Conservation (phyloP, 2,113 vertebrate genomes). For the Philantomba maxwellii region DNA sequence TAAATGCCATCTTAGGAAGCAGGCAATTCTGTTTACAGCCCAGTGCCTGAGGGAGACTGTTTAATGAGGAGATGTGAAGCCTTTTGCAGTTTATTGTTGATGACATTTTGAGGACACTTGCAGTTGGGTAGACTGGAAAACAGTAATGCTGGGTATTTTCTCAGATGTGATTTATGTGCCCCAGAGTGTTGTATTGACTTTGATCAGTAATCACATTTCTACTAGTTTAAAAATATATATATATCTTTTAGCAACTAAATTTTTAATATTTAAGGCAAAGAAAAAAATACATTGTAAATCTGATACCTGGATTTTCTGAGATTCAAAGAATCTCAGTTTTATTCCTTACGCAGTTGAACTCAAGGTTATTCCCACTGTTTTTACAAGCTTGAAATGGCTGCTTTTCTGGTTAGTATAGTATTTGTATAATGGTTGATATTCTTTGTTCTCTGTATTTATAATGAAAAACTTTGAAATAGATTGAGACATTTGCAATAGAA, state of each 20-base stretch:
- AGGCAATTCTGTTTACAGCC: constrained; percentile 70
- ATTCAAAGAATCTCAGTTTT: background rate
- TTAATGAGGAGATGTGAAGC: constrained; percentile 83
- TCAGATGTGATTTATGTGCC: constrained; percentile 63
- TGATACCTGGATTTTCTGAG: background rate
- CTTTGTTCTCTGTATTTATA: background rate
- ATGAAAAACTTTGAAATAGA: background rate
- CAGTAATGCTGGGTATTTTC: constrained; percentile 74
- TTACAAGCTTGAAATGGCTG: background rate
- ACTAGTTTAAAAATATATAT: background rate
- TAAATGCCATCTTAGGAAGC: constrained; percentile 56
- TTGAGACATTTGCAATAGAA: background rate
- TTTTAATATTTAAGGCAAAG: constrained; percentile 19
- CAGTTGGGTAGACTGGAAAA: constrained; percentile 75
- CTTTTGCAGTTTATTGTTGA: constrained; percentile 80
- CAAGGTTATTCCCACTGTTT: background rate
- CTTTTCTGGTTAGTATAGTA: background rate
- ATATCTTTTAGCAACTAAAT: constrained; percentile 39
- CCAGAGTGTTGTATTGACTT: constrained; percentile 54
- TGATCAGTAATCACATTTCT: constrained; percentile 49
- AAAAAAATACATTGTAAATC: background rate
- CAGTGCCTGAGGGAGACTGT: constrained; percentile 77
- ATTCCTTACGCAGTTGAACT: background rate
- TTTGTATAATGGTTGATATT: background rate
- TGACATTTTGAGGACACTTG: constrained; percentile 87